phyloP scores from a whole-genome alignment of 2,888 invertebrate genomes.

The Atethmia centrago region DNA sequence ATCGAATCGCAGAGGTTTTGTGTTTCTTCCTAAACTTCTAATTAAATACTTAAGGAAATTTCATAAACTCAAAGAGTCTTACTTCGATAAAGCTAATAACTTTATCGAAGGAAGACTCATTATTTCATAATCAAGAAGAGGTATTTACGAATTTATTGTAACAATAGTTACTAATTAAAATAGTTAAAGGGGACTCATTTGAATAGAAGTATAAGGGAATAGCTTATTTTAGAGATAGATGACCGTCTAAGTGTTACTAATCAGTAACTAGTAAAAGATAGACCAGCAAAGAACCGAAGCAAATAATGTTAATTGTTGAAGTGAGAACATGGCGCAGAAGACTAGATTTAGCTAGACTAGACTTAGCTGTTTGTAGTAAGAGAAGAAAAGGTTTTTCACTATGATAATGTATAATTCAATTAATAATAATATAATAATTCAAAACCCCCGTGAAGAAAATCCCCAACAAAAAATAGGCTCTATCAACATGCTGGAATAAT shows the following conservation, averaged over 20 bases:
- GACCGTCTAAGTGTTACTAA: not conserved
- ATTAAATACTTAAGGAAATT: conserved; percentile 50
- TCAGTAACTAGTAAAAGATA: not conserved
- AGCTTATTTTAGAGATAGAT: not conserved
- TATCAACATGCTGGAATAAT: conserved; percentile 34
- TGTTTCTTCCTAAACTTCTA: conserved; percentile 49
- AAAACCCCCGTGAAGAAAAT: not conserved
- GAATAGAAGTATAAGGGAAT: not conserved
- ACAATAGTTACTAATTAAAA: conserved; percentile 8
- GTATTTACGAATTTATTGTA: conserved; percentile 3
- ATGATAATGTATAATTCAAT: not conserved
- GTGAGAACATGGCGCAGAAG: not conserved
- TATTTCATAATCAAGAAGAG: too few relatives aligned
- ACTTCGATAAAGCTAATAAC: conserved; percentile 1
- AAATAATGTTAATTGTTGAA: not conserved
- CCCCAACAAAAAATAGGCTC: not conserved
- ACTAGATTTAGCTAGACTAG: too few relatives aligned
- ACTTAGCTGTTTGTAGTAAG: not conserved
- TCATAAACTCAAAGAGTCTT: conserved; percentile 7
- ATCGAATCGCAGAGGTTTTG: conserved; percentile 48
- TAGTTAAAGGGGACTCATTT: not conserved
- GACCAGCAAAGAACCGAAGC: too few relatives aligned
- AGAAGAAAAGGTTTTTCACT: not conserved
- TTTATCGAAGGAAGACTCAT: too few relatives aligned
- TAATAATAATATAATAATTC: too few relatives aligned